Conservation (phyloP, 2,888 invertebrate species). For the Dasypogon diadema region DNA sequence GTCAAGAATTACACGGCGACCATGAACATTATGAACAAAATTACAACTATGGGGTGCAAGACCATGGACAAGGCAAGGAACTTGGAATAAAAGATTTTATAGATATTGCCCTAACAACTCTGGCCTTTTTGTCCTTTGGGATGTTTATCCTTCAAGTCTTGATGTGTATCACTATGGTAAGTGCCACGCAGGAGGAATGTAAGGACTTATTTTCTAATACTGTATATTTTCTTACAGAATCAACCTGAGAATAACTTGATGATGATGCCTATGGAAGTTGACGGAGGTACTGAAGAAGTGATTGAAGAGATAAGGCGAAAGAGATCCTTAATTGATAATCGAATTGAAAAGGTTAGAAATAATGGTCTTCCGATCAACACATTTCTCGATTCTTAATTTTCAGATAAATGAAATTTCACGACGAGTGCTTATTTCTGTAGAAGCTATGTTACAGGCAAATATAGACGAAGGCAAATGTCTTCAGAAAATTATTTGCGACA, state of each 20-base stretch:
- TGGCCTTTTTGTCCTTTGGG: conserved; percentile 85
- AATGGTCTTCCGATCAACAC: not conserved
- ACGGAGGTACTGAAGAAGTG: conserved; percentile 55
- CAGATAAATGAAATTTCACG: conserved; percentile 71
- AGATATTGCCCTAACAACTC: conserved; percentile 83
- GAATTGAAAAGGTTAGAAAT: conserved; percentile 50
- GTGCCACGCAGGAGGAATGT: not conserved
- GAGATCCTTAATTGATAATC: conserved; percentile 55
- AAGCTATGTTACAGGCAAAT: conserved; percentile 71
- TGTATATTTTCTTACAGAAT: conserved; percentile 56
- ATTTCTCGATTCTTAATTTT: conserved; percentile 23
- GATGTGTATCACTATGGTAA: conserved; percentile 76
- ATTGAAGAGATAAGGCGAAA: conserved; percentile 62
- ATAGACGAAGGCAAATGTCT: conserved; percentile 73
- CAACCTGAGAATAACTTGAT: conserved; percentile 63
- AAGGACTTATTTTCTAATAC: too few relatives aligned
- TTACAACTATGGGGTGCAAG: conserved; percentile 3
- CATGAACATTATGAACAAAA: not conserved
- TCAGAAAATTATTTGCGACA: conserved; percentile 75
- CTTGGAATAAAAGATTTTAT: conserved; percentile 72
- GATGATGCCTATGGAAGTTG: conserved; percentile 68
- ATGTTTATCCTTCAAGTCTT: conserved; percentile 84
- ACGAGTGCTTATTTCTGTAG: conserved; percentile 71
- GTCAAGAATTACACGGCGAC: conserved; percentile 38
- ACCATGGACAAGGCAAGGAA: conserved; percentile 19